phyloP scores from a whole-genome alignment of 1,140 invertebrate species.

The Vanessa tameamea region DNA sequence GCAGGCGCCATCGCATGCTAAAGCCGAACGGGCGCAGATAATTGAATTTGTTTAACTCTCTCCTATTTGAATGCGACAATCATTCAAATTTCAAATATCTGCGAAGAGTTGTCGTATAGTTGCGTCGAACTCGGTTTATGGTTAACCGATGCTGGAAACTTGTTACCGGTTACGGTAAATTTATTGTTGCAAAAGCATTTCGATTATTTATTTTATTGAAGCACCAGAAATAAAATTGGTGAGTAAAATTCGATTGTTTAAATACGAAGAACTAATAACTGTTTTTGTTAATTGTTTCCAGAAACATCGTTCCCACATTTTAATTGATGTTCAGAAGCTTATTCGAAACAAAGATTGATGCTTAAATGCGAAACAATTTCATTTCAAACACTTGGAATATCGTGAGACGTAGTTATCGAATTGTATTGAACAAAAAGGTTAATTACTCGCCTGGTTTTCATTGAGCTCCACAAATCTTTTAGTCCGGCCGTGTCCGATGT shows the following conservation, averaged over 20 bases:
- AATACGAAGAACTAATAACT: background rate
- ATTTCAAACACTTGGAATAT: background rate
- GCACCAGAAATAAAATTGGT: background rate
- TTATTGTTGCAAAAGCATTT: background rate
- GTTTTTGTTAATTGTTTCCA: background rate
- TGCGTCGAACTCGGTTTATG: conserved; percentile 3
- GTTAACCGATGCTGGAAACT: background rate
- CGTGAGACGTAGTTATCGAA: background rate
- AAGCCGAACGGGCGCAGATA: conserved; percentile 32
- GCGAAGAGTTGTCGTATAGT: conserved; percentile 12
- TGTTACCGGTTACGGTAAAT: background rate
- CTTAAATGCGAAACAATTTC: background rate
- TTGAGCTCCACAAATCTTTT: conserved; percentile 67
- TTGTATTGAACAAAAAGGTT: conserved; percentile 1
- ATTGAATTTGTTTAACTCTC: conserved; percentile 46
- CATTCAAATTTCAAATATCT: conserved; percentile 36
- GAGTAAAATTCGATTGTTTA: background rate
- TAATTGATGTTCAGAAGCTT: background rate
- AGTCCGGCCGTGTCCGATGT: conserved; percentile 55
- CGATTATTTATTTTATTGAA: background rate
- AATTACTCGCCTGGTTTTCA: conserved; percentile 47
- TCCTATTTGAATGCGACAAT: conserved; percentile 44
- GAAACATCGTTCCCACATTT: background rate
- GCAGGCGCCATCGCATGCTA: conserved; percentile 37
- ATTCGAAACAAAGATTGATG: background rate